These are phyloP conservation scores for Fabriciana adippe DNA, from an alignment of 2,888 invertebrate species.

Conservation along the genomic window DNA sequence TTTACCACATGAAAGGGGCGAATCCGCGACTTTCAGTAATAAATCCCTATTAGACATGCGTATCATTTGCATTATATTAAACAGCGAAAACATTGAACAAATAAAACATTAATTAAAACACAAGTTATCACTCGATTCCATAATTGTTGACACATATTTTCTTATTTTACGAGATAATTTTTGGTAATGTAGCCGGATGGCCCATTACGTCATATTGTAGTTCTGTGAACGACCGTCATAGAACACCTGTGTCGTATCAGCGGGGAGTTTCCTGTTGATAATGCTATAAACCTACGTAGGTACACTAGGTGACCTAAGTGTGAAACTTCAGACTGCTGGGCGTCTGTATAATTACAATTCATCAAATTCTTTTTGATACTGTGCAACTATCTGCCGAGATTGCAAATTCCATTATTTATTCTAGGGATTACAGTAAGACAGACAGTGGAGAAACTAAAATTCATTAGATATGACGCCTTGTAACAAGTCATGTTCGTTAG, in stretches of 20 bases:
- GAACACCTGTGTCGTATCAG: slow-evolving; percentile 62
- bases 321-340: slow-evolving; percentile 37
- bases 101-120: no score
- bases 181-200: slow-evolving; percentile 46
- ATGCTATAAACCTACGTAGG: slow-evolving; percentile 34
- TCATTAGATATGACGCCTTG: no score
- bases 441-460: slow-evolving; percentile 1
- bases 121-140: no score
- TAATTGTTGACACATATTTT: neutral
- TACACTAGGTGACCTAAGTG: slow-evolving; percentile 42
- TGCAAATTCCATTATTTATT: slow-evolving; percentile 15
- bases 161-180: slow-evolving; percentile 9
- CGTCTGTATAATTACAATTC: slow-evolving; percentile 33
- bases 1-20: no score
- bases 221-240: slow-evolving; percentile 57
- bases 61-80: no score
- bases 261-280: slow-evolving; percentile 64
- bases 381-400: slow-evolving; percentile 6
- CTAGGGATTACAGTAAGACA: slow-evolving; percentile 22
- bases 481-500: no score
- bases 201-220: slow-evolving; percentile 50
- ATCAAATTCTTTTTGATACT: slow-evolving; percentile 33
- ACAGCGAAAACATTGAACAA: no score
- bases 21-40: no score
- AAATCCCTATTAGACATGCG: no score